Percentiles rank a stretch among this genome's conserved stretches.
phyloP scores from a whole-genome alignment of 2,797 vertebrate species.

The Ciconia nigra region DNA sequence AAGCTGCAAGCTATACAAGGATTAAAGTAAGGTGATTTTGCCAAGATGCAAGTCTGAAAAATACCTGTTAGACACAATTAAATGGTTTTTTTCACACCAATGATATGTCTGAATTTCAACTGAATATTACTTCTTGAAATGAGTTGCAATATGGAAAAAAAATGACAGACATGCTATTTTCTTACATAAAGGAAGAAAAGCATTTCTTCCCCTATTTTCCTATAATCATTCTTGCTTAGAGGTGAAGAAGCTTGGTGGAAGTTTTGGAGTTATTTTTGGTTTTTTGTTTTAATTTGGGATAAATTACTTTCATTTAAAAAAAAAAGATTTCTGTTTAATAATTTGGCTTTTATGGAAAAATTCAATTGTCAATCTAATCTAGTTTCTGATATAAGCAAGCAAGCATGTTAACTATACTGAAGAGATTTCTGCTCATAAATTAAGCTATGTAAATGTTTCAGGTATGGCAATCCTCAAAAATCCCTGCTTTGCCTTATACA shows the following conservation, averaged over 20 bases:
- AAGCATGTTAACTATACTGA: not conserved
- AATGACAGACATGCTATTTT: not conserved
- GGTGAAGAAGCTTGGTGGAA: not conserved
- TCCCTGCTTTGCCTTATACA: not conserved
- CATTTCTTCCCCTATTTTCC: not conserved
- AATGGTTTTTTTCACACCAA: not conserved
- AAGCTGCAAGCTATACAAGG: not conserved
- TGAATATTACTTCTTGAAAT: not conserved
- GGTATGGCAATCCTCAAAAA: not conserved
- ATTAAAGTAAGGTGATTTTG: not conserved
- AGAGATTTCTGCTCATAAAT: not conserved
- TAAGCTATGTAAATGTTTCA: not conserved
- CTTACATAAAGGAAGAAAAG: not conserved
- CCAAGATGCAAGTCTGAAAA: not conserved
- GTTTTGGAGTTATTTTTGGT: fast-evolving
- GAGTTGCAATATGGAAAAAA: not conserved
- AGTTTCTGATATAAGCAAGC: not conserved
- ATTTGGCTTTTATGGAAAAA: not conserved
- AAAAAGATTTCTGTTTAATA: not conserved
- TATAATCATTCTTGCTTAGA: not conserved
- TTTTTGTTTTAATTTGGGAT: not conserved
- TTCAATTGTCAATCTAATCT: not conserved
- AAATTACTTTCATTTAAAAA: not conserved
- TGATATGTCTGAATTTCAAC: not conserved
- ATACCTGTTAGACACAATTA: not conserved